Evolutionary conservation across 2,797 vertebrate species (phyloP), one percentile per base, ranked within the genome.

Genomic region (Argentina silus): DNA sequence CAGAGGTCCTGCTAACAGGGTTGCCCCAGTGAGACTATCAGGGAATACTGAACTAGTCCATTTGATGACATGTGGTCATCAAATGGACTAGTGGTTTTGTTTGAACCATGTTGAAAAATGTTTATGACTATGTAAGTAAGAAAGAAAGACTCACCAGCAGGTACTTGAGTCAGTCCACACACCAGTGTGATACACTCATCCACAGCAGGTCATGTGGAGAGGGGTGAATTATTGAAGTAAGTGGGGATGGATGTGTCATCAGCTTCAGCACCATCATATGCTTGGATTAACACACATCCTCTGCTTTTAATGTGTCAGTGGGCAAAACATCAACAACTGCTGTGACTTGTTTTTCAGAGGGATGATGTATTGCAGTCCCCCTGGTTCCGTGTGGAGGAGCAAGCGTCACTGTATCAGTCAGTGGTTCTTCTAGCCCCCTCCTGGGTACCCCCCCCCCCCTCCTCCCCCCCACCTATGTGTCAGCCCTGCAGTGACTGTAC

Each of bases 181-280:
- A 19, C 15, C 17, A 47, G 17, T n/a, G 36, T n/a, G 36, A 65
- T 65, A 47, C 47, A 21, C 10, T 47, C 43, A 17, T n/a, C 10
- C 43, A 11, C 8, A 19, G 36, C 44, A 11, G 63, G 17, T 19
- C 8, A 12, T 15, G 9, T 12, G 17, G 15, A 47, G 42, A 63
- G 36, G n/a, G n/a, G 7, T 44, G 15, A 10, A 64, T 64, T 42
- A 19, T 60, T 60, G 17, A 21, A 36, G 15, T 45, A 42, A 64
- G 62, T 5, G 8, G 17, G 15, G 43, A 65, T 42, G 59, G 6
- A 43, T 7, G 36, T 43, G 36, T 62, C 60, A 42, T 56, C 27
- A 70, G 71, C 64, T 69, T 60, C 61, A 59, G 51, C 6, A 70
- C 65, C 57, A 70, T 80, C 67, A 74, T 6, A 69, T 42, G 68